Percentiles rank a stretch among this genome's conserved stretches.
phyloP scores from a whole-genome alignment of 2,113 vertebrate species.

The Emydura subglobosa region DNA sequence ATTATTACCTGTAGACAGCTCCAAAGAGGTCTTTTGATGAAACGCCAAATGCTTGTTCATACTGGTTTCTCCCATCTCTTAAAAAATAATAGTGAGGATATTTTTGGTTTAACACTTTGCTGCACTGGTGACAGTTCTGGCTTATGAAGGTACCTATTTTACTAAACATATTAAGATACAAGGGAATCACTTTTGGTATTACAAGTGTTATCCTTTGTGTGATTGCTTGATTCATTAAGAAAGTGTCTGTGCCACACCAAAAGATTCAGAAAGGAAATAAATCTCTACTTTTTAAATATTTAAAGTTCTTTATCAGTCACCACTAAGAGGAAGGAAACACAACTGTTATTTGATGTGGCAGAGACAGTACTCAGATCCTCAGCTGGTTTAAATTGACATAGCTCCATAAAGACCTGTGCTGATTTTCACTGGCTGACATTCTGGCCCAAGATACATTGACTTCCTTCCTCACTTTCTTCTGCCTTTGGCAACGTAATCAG shows the following conservation, averaged over 20 bases:
- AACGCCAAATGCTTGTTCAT: slow-evolving; percentile 85
- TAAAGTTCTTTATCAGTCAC: background rate
- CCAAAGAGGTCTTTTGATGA: slow-evolving; percentile 84
- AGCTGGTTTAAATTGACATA: background rate
- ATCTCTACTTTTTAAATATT: background rate
- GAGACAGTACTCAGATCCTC: background rate
- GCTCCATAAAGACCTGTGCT: background rate
- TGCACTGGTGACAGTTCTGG: background rate
- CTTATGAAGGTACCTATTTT: background rate
- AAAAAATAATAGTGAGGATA: background rate
- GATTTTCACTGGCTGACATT: background rate
- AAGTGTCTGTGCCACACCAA: no score
- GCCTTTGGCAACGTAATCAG: background rate
- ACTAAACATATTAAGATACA: background rate
- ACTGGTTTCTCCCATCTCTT: slow-evolving; percentile 90
- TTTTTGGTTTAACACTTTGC: background rate
- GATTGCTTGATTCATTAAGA: no score
- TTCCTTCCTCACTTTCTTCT: background rate
- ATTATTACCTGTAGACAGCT: slow-evolving; percentile 89
- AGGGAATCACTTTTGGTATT: no score
- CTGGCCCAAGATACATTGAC: background rate
- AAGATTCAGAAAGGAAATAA: background rate
- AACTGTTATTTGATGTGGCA: background rate
- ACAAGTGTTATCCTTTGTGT: no score
- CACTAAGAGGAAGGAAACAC: background rate